Evolutionary conservation across 2,888 invertebrate species (phyloP).

Genomic region (Ferdinandea cuprea): DNA sequence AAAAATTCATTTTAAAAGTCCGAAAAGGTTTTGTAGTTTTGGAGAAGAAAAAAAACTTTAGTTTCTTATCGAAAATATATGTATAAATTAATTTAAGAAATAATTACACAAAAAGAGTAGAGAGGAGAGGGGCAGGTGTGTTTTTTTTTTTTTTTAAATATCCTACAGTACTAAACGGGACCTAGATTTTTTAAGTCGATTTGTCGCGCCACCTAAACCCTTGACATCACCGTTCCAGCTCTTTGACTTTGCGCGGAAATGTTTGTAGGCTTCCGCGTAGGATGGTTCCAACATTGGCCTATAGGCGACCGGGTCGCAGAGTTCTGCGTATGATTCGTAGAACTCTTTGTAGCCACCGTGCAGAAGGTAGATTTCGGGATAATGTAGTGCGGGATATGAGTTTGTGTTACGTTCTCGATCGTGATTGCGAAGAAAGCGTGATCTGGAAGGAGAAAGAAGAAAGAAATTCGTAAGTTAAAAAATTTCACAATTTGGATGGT

Average conservation of each 20-base stretch:
- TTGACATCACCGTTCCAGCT: constrained; percentile 86
- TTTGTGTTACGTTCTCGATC: constrained; percentile 92
- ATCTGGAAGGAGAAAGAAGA: constrained; percentile 83
- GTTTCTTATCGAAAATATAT: constrained; percentile 67
- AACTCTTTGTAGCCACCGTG: constrained; percentile 96
- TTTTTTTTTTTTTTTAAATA: too few relatives aligned
- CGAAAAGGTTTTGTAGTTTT: constrained; percentile 45
- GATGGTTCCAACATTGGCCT: constrained; percentile 93
- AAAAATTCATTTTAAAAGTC: constrained; percentile 58
- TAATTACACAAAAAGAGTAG: constrained; percentile 55
- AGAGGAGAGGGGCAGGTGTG: not conserved
- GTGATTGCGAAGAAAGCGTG: constrained; percentile 91
- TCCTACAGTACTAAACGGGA: constrained; percentile 81
- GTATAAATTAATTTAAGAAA: constrained; percentile 66
- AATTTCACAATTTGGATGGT: constrained; percentile 86
- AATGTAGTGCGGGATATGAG: constrained; percentile 92
- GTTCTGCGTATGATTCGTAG: constrained; percentile 86
- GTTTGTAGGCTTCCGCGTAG: constrained; percentile 88
- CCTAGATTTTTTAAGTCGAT: constrained; percentile 81
- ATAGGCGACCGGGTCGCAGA: constrained; percentile 90
- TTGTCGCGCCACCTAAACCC: constrained; percentile 78
- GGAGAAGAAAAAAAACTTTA: constrained; percentile 49
- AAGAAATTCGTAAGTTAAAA: constrained; percentile 21
- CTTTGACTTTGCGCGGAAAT: constrained; percentile 91
- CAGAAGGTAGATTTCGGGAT: constrained; percentile 96